Evolutionary conservation across 2,113 vertebrate species (phyloP).

Genomic region (Gila orcuttii): DNA sequence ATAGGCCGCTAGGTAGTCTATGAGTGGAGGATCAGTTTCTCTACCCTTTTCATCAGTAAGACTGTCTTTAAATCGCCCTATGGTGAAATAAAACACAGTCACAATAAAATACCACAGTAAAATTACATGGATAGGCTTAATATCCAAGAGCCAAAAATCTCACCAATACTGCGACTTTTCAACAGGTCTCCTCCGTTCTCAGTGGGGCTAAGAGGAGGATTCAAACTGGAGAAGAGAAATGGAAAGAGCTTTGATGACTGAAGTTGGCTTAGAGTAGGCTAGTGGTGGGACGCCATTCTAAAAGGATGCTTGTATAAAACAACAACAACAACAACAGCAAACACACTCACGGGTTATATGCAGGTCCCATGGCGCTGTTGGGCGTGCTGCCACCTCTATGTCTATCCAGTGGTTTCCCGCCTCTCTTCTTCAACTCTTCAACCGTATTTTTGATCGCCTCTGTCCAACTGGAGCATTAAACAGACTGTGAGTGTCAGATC

Average conservation of each 20-base stretch:
- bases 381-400: conserved; percentile 23
- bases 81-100: conserved; percentile 47
- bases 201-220: conserved; percentile 65
- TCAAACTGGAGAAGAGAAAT: conserved; percentile 56
- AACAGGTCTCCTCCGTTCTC: conserved; percentile 69
- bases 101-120: conserved; percentile 37
- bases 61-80: conserved; percentile 73
- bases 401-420: conserved; percentile 49
- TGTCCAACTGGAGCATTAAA: conserved; percentile 71
- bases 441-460: conserved; percentile 69
- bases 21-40: conserved; percentile 67
- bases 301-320: neutral
- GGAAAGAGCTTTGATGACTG: neutral
- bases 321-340: neutral
- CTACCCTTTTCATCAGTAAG: conserved; percentile 66
- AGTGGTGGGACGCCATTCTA: neutral
- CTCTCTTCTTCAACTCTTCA: conserved; percentile 75
- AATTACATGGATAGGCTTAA: neutral
- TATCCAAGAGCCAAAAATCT: conserved; percentile 44
- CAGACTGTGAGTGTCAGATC: conserved; percentile 1
- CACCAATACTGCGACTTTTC: conserved; percentile 67
- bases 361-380: conserved; percentile 35
- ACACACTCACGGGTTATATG: conserved; percentile 64
- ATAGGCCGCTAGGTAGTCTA: conserved; percentile 73
- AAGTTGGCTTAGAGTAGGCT: neutral